These are phyloP conservation scores for Triplophysa tibetana DNA, from an alignment of 2,113 vertebrate genomes.

Conservation along the genomic window DNA sequence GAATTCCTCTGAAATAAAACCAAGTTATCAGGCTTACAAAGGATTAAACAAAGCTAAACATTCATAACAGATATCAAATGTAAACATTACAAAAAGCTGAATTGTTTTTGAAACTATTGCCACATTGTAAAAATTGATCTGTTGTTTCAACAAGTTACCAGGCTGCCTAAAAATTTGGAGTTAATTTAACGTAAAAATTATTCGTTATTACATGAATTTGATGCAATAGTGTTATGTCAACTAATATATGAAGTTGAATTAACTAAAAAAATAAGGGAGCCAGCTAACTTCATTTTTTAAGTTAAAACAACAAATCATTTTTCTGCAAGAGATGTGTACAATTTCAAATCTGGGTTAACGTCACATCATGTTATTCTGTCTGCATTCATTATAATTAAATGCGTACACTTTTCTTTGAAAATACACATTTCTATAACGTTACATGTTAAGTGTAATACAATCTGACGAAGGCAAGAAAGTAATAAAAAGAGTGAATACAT, in stretches of 20 bases:
- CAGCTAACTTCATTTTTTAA: no score
- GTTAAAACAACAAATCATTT: no score
- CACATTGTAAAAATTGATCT: background rate
- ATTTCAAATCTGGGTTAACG: background rate
- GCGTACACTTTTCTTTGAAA: conserved; percentile 26
- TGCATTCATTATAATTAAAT: background rate
- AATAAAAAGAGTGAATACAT: conserved; percentile 40
- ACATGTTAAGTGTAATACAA: conserved; percentile 26
- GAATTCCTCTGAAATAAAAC: conserved; percentile 9
- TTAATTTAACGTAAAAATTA: no score
- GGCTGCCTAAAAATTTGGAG: no score
- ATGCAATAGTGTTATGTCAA: no score
- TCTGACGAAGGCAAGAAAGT: conserved; percentile 10
- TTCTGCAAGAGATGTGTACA: background rate
- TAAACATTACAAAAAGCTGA: conserved; percentile 32
- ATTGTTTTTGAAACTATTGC: background rate
- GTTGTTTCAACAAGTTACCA: no score
- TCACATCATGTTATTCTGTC: conserved; percentile 6
- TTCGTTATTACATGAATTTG: no score
- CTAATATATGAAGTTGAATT: no score
- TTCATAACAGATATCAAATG: conserved; percentile 35
- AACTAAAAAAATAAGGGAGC: no score
- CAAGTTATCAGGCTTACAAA: conserved; percentile 2
- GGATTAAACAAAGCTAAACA: conserved; percentile 18
- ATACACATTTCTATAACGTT: conserved; percentile 3